phyloP scores from a whole-genome alignment of 2,888 invertebrate genomes.

The Amitus sp. region DNA sequence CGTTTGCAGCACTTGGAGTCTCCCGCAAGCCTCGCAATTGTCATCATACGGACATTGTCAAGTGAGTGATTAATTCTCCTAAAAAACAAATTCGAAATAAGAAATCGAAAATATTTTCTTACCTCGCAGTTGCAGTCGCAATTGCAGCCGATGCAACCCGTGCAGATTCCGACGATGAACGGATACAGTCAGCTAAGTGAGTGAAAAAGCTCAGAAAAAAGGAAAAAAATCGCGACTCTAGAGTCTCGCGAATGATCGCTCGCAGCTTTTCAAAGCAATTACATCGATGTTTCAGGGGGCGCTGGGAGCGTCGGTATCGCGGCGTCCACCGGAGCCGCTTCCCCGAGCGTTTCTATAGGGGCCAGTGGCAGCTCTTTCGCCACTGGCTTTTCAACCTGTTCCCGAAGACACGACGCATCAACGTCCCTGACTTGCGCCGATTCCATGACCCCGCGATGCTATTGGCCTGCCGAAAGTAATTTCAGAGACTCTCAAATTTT shows the following conservation, averaged over 20 bases:
- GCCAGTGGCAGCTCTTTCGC: constrained; percentile 49
- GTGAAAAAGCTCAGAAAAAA: constrained; percentile 41
- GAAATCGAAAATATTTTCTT: neutral
- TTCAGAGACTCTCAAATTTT: too few relatives aligned
- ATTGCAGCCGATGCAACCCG: constrained; percentile 64
- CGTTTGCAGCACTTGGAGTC: constrained; percentile 57
- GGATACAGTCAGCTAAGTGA: constrained; percentile 66
- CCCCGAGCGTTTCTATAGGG: constrained; percentile 48
- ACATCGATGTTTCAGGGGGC: constrained; percentile 61
- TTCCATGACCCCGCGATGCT: constrained; percentile 54
- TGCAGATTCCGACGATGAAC: constrained; percentile 66
- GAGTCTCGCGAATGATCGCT: constrained; percentile 43
- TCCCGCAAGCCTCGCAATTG: constrained; percentile 62
- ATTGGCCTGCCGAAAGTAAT: constrained; percentile 57
- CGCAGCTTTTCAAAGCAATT: constrained; percentile 63
- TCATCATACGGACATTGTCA: constrained; percentile 65
- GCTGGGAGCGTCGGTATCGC: constrained; percentile 45
- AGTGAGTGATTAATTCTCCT: constrained; percentile 24
- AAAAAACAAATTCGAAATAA: neutral
- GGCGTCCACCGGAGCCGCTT: constrained; percentile 41
- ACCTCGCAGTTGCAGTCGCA: constrained; percentile 57
- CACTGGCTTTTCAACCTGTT: constrained; percentile 53
- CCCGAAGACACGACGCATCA: constrained; percentile 55
- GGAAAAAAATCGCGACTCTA: neutral
- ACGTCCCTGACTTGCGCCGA: constrained; percentile 43